phyloP scores from a whole-genome alignment of 1,140 invertebrate species.

The Drosophila lacteicornis region DNA sequence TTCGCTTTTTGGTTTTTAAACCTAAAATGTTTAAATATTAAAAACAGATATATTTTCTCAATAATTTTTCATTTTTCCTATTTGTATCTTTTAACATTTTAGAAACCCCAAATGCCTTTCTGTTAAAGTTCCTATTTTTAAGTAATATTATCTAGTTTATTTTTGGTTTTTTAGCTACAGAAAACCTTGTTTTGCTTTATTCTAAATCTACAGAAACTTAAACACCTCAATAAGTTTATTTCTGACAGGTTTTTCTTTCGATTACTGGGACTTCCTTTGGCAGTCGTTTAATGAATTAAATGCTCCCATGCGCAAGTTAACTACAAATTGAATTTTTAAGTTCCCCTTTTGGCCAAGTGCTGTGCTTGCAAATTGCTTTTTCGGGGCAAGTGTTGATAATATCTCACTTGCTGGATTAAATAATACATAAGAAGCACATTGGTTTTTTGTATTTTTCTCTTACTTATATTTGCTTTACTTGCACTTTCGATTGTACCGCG shows the following conservation, averaged over 20 bases:
- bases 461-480: not conserved
- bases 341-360: conserved; percentile 2
- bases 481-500: conserved; percentile 34
- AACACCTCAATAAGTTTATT: no score
- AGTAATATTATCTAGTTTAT: no score
- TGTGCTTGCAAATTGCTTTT: not conserved
- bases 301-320: conserved; percentile 1
- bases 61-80: no score
- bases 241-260: conserved; percentile 3
- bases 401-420: conserved; percentile 17
- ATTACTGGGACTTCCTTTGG: not conserved
- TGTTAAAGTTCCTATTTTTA: not conserved
- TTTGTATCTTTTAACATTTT: not conserved
- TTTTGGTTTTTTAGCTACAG: not conserved
- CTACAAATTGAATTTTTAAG: conserved; percentile 15
- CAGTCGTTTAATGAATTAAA: conserved; percentile 4
- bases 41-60: no score
- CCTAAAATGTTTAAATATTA: no score
- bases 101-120: not conserved
- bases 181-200: not conserved
- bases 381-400: conserved; percentile 2
- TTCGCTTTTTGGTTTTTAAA: no score
- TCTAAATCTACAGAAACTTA: no score
- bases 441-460: not conserved
- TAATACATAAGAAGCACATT: conserved; percentile 7